Base-by-base conservation (phyloP, 2,888 invertebrate species). In the Podotricha telesiphe region DNA sequence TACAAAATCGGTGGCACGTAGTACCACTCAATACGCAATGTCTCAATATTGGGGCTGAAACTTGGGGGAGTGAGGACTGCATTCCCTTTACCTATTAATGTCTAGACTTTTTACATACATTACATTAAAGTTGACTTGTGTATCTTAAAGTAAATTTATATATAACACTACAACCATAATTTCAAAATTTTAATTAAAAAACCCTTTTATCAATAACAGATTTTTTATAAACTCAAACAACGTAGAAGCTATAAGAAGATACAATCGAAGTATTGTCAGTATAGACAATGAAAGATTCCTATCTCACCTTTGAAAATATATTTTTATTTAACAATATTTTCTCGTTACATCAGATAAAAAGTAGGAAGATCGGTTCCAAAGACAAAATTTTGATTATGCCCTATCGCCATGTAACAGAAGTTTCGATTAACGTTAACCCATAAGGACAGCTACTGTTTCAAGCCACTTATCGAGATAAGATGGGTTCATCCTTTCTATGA, bases 381-480 rank as follows among this genome's bases (percentile, higher is more conserved):
- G 53, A 56, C 68, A 68, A 59, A 66, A 66, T 55, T 66, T 66
- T 69, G 67, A 65, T 67, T 65, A 66, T 65, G 34, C 59, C 19
- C 67, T 68, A 72, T 72, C 68, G 51, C 67, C 65, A 65, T 69
- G 63, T 67, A 71, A 68, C 67, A 28, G 66, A 69, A 69, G 64
- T 71, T 71, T 73, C 69, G 69, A 72, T 72, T 72, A 74, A 72
- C 68, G 51, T 62, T 50, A 65, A 71, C 65, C 68, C 67, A 68
- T 68, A 69, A 70, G 73, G 69, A 71, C 61, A 64, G 59, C 65
- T 66, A 62, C 68, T 70, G 64, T 74, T 72, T 63, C 66, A 65
- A 71, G 69, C 69, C 72, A 73, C 69, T 69, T 71, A 71, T 68
- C 69, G 66, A 63, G 74, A 73, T 73, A 72, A 73, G 71, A 61